Evolutionary conservation across 2,113 vertebrate species (phyloP).

Genomic region (Rostratula benghalensis): DNA sequence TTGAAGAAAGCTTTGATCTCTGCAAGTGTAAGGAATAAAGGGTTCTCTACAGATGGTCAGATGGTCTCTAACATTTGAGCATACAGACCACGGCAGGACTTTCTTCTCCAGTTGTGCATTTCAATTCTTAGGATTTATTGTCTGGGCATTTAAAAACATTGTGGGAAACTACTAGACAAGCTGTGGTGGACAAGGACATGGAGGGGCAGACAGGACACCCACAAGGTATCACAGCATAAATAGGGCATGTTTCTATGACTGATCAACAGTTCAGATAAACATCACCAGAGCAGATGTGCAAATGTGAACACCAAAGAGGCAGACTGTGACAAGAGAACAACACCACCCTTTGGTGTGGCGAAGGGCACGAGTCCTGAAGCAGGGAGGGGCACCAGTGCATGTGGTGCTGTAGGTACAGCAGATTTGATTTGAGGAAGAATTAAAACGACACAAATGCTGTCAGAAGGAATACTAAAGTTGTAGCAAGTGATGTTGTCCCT

Average conservation of each 20-base stretch:
- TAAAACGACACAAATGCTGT: neutral
- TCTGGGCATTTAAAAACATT: neutral
- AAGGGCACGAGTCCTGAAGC: neutral
- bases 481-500: neutral
- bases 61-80: neutral
- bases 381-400: neutral
- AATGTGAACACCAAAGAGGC: neutral
- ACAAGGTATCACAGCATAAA: neutral
- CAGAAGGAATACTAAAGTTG: neutral
- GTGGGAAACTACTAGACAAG: neutral
- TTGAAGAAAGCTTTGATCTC: neutral
- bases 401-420: neutral
- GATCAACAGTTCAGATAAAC: neutral
- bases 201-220: fast-evolving
- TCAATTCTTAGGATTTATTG: neutral
- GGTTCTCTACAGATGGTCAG: neutral
- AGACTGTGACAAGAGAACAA: neutral
- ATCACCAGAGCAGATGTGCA: neutral
- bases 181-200: neutral
- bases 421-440: neutral
- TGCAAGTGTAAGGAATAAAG: neutral
- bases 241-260: neutral
- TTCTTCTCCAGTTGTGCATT: neutral
- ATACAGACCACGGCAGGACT: fast-evolving
- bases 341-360: neutral